These are phyloP conservation scores for Bettongia penicillata DNA, from an alignment of 2,113 vertebrate species.

Conservation along the genomic window DNA sequence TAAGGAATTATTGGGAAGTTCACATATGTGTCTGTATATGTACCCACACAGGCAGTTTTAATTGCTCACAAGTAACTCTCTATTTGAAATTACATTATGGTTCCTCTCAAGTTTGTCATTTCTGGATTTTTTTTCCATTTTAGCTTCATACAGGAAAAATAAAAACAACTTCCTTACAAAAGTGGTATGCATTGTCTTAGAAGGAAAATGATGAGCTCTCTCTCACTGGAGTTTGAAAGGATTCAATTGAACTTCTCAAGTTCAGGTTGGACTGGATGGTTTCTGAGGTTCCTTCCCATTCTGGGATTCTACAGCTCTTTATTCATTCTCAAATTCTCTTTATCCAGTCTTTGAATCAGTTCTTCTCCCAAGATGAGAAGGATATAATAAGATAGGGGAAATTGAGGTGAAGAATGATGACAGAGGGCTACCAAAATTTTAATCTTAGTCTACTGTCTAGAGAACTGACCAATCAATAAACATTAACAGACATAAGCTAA, in stretches of 20 bases:
- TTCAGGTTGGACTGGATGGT: neutral
- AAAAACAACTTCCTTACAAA: neutral
- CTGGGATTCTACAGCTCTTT: neutral
- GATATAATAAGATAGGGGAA: neutral
- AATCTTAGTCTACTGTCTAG: neutral
- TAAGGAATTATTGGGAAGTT: neutral
- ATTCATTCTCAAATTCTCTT: neutral
- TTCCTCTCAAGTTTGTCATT: neutral
- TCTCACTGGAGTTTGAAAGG: neutral
- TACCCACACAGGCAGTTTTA: neutral
- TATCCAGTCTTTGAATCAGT: neutral
- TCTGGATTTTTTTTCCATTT: neutral
- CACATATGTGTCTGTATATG: neutral
- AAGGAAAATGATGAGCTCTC: neutral
- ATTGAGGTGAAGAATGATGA: neutral
- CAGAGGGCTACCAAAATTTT: neutral
- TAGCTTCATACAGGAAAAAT: neutral
- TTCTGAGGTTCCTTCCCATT: neutral
- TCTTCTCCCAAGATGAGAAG: neutral
- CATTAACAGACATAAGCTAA: conserved; percentile 18
- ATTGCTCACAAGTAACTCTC: neutral
- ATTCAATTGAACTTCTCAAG: neutral
- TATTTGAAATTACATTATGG: conserved; percentile 14
- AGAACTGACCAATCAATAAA: neutral
- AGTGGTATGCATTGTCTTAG: neutral